Percentiles rank a stretch among this genome's conserved stretches.
Conservation (phyloP, 2,113 vertebrate species). For the Gasterosteus nipponicus region DNA sequence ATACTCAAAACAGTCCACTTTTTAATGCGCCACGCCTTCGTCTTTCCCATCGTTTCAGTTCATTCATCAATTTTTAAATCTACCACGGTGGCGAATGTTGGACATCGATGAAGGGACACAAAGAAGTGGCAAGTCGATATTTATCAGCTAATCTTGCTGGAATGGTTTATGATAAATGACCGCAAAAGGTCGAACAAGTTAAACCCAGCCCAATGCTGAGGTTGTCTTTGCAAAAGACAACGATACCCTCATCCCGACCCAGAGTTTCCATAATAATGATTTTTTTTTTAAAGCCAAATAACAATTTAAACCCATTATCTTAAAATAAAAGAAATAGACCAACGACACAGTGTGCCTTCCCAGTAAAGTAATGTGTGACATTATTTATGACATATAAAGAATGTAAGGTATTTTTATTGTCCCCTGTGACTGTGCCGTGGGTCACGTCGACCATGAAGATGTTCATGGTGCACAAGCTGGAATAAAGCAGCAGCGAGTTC, state of each 20-base stretch:
- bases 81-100: constrained; percentile 22
- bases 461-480: constrained; percentile 19
- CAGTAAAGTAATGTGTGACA: constrained; percentile 39
- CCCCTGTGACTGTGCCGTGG: constrained; percentile 27
- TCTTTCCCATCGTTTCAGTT: constrained; percentile 1
- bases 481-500: constrained; percentile 34
- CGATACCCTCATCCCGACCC: background rate
- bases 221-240: constrained; percentile 53
- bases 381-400: constrained; percentile 46
- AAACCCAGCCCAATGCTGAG: constrained; percentile 24
- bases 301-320: constrained; percentile 6
- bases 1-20: constrained; percentile 8
- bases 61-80: constrained; percentile 2
- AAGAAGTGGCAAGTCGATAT: constrained; percentile 51
- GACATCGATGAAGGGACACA: constrained; percentile 44
- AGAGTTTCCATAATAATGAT: constrained; percentile 30
- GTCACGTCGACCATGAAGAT: constrained; percentile 16
- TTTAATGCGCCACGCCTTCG: background rate
- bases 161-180: constrained; percentile 67
- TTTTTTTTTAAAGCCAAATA: constrained; percentile 14
- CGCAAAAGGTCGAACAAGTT: constrained; percentile 22
- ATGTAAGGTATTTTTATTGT: background rate
- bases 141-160: constrained; percentile 58
- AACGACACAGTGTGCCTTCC: constrained; percentile 36
- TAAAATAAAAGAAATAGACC: background rate